These are phyloP conservation scores for Conus betulinus DNA, from an alignment of 1,140 invertebrate species.

Conservation along the genomic window DNA sequence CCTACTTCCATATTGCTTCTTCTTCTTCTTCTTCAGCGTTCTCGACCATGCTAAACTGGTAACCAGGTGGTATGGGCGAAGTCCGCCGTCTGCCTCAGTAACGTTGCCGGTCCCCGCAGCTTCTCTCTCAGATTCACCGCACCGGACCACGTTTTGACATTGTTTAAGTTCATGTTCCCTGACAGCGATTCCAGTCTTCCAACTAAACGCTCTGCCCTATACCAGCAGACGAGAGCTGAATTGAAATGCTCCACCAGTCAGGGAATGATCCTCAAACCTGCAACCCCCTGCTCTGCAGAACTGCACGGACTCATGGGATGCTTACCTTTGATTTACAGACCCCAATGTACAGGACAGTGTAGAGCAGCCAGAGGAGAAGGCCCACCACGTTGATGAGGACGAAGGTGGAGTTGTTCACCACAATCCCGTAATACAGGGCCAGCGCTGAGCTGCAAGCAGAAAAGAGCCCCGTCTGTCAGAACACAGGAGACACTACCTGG, in stretches of 20 bases:
- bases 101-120: too few species aligned
- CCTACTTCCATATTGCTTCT: too few species aligned
- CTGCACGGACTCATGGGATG: not conserved
- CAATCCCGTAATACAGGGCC: slow-evolving; percentile 24
- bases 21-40: too few species aligned
- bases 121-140: too few species aligned
- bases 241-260: not conserved
- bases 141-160: too few species aligned
- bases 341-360: slow-evolving; percentile 14
- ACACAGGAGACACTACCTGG: too few species aligned
- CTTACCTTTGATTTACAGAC: slow-evolving; percentile 34
- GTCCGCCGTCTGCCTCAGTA: too few species aligned
- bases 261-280: not conserved
- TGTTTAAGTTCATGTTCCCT: not conserved
- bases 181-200: not conserved
- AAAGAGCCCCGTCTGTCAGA: not conserved
- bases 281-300: not conserved
- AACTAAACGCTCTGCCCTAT: not conserved
- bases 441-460: slow-evolving; percentile 17
- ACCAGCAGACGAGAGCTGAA: not conserved
- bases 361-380: slow-evolving; percentile 28
- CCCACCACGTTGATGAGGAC: slow-evolving; percentile 33
- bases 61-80: too few species aligned
- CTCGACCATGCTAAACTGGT: too few species aligned
- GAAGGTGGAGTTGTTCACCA: slow-evolving; percentile 25